phyloP scores from a whole-genome alignment of 2,797 vertebrate genomes.

The Allochrocebus solatus region DNA sequence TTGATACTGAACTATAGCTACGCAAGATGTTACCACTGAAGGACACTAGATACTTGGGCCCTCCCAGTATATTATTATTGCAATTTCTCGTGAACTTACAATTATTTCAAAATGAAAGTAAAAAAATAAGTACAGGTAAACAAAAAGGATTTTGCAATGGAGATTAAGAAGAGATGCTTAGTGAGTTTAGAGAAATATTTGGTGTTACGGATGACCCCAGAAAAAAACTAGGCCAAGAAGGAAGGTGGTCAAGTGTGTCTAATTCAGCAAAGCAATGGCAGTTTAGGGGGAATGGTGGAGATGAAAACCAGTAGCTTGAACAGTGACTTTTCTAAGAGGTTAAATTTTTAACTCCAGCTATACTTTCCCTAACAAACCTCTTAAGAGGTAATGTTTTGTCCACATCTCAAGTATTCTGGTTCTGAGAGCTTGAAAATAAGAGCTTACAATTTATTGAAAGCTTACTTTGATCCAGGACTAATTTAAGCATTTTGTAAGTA shows the following conservation, averaged over 20 bases:
- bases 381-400: background rate
- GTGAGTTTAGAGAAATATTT: background rate
- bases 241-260: background rate
- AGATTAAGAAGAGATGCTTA: background rate
- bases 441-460: background rate
- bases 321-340: background rate
- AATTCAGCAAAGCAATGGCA: background rate
- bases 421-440: background rate
- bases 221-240: background rate
- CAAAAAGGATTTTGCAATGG: background rate
- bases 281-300: background rate
- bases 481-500: background rate
- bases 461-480: background rate
- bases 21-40: background rate
- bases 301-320: background rate
- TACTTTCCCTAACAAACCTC: background rate
- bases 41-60: background rate
- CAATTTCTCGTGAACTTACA: background rate
- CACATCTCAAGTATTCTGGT: background rate
- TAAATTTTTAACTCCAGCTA: background rate
- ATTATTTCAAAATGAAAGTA: conserved; percentile 22
- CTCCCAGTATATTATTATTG: background rate
- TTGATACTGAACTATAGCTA: background rate
- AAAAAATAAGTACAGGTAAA: background rate
- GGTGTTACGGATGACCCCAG: background rate